Evolutionary conservation across 2,888 invertebrate species (phyloP).

Genomic region (Catocala sponsa): DNA sequence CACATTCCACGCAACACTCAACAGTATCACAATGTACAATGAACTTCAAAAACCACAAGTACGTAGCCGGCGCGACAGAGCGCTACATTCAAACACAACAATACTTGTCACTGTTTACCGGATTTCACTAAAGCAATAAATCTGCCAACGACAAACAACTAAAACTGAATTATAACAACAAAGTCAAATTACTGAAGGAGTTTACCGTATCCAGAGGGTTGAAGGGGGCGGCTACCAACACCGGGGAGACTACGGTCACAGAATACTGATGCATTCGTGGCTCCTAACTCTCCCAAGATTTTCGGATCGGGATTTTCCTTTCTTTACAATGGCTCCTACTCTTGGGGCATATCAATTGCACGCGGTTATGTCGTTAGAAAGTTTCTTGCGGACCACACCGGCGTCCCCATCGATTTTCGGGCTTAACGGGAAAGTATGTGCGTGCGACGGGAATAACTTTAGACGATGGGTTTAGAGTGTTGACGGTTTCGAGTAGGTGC

Average conservation of each 20-base stretch:
- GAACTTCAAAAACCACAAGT: constrained; percentile 15
- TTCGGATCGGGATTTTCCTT: constrained; percentile 88
- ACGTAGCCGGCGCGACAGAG: constrained; percentile 16
- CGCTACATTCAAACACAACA: constrained; percentile 41
- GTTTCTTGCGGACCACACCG: constrained; percentile 74
- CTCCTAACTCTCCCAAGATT: constrained; percentile 86
- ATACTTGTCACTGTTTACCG: constrained; percentile 66
- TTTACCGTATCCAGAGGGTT: constrained; percentile 76
- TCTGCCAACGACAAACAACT: constrained; percentile 84
- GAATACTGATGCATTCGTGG: constrained; percentile 82
- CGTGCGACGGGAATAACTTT: constrained; percentile 38
- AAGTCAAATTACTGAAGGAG: constrained; percentile 87
- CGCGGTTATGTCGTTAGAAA: constrained; percentile 88
- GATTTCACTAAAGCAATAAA: constrained; percentile 85
- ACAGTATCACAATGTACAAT: neutral
- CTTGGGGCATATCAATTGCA: constrained; percentile 88
- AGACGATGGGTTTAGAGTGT: constrained; percentile 17
- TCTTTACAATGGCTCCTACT: constrained; percentile 88
- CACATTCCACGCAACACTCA: neutral
- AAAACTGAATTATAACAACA: constrained; percentile 88
- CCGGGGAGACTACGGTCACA: constrained; percentile 67
- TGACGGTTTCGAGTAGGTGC: constrained; percentile 23
- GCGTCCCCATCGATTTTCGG: constrained; percentile 81
- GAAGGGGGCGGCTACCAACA: constrained; percentile 74
- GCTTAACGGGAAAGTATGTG: constrained; percentile 62